Base-by-base conservation (phyloP, 1,140 invertebrate genomes). In the Caenorhabditis briggsae region DNA sequence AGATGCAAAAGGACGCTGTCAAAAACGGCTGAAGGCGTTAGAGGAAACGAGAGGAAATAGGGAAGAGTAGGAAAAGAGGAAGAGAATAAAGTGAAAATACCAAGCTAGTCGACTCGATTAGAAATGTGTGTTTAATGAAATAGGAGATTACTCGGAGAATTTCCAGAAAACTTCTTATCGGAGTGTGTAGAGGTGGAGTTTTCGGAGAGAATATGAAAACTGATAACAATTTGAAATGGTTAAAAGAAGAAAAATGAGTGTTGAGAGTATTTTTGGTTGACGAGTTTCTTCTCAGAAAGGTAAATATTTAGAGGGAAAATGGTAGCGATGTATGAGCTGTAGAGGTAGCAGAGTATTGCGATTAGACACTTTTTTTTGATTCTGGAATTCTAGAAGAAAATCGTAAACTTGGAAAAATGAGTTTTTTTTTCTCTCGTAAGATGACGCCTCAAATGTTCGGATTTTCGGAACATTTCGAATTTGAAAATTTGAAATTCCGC, bases 291-390 rank as follows among this genome's bases (percentile, higher is more conserved):
- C 25, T 64, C 25, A 25, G 8, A 33, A 64, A 14, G 59, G 59
- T 64, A 64, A 64, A 64, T 64, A 64, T 64, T 64, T 64, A 33
- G 59, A 53, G 59, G 16, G n/a, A 43, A 70, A 70, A 16, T 18
- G 59, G 23, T 33, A 33, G 6, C 20, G 64, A 70, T 70, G 16
- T 70, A 46, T 46, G 33, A 70, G 41, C 41, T 43, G 20, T 61
- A 11, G 6, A 11, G n/a, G 59, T 7, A 1, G 14, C 1, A 33
- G 50, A 12, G 59, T 25, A 2, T 33, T 25, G 20, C 14, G 7
- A 61, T 12, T 25, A 3, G n/a, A 18, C 14, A n/a, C 8, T 7
- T 53, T 58, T 20, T 20, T 9, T 33, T 64, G 61, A 25, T 25
- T 25, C 33, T 33, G 33, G 5, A 12, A 41, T 5, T 5, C 41